These are phyloP conservation scores for Automeris io DNA, from an alignment of 2,888 invertebrate species.

Conservation along the genomic window DNA sequence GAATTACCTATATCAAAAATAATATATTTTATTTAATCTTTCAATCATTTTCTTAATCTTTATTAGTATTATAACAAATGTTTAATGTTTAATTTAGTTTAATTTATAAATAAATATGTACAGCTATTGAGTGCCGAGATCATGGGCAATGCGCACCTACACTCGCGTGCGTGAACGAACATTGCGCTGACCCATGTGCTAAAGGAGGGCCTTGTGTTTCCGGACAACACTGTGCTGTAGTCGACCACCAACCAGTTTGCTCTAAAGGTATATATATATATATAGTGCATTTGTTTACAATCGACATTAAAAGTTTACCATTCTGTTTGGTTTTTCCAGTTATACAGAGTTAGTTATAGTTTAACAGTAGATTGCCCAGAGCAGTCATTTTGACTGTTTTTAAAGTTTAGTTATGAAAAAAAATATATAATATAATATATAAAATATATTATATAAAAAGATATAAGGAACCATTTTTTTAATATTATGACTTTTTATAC, in stretches of 20 bases:
- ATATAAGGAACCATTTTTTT: too few relatives aligned
- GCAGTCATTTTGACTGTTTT: too few relatives aligned
- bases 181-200: constrained; percentile 89
- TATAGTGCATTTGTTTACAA: too few relatives aligned
- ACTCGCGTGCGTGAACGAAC: constrained; percentile 86
- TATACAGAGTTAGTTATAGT: too few relatives aligned
- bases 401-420: too few relatives aligned
- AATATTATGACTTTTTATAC: too few relatives aligned
- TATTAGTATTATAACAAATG: background rate
- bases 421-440: background rate
- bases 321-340: too few relatives aligned
- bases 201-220: constrained; percentile 83
- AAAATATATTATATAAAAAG: background rate
- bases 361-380: too few relatives aligned
- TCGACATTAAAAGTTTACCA: too few relatives aligned
- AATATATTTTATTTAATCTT: background rate
- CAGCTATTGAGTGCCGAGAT: constrained; percentile 87
- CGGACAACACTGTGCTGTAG: constrained; percentile 88
- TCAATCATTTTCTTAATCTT: background rate
- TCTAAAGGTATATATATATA: constrained; percentile 78
- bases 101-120: constrained; percentile 29
- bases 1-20: too few relatives aligned
- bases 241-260: constrained; percentile 90
- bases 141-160: constrained; percentile 87
- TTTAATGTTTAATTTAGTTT: background rate